These are phyloP conservation scores for Suricata suricatta DNA, from an alignment of 2,113 vertebrate species.

Conservation along the genomic window DNA sequence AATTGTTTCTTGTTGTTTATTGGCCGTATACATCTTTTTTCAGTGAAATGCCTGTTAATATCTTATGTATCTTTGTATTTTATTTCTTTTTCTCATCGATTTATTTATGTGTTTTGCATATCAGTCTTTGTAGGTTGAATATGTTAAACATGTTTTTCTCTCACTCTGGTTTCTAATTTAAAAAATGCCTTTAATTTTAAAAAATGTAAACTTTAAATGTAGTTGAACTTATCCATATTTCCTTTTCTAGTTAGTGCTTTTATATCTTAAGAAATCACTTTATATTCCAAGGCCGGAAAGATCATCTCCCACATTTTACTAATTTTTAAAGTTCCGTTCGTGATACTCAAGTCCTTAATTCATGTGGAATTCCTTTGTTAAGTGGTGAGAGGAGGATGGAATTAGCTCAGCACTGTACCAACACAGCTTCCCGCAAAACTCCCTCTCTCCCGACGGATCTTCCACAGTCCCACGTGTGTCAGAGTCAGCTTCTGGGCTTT, in stretches of 20 bases:
- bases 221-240: neutral
- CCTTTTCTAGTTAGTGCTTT: neutral
- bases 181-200: neutral
- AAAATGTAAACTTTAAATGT: neutral
- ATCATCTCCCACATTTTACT: neutral
- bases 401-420: neutral
- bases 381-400: neutral
- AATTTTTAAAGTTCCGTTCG: constrained; percentile 1
- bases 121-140: neutral
- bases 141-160: neutral
- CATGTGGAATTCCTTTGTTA: neutral
- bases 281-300: neutral
- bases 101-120: neutral
- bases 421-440: neutral
- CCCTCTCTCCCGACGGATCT: neutral
- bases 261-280: neutral
- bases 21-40: neutral
- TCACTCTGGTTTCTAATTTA: neutral
- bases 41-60: neutral
- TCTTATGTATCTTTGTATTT: neutral
- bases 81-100: neutral
- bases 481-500: neutral
- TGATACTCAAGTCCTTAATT: neutral
- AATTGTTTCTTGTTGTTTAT: neutral
- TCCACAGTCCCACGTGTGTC: no score